Base-by-base conservation (phyloP, 2,888 invertebrate species). In the Zhengitettix transpicula region DNA sequence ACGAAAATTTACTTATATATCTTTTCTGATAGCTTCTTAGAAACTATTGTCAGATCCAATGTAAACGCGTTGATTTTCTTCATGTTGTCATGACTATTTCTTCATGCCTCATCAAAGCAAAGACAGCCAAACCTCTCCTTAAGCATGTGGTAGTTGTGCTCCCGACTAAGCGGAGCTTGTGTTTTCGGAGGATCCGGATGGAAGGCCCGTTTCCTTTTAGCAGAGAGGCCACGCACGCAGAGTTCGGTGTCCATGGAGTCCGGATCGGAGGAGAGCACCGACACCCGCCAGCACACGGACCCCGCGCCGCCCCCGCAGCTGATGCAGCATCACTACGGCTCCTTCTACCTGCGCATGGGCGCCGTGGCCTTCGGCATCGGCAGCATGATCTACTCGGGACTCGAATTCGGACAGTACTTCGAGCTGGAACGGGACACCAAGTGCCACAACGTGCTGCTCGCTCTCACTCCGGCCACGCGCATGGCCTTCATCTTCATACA, bases 401-500 rank as follows among this genome's bases (percentile, higher is more conserved):
- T 97, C 65, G 93, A 93, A 75, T 93, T 96, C 69, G 95, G 94
- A 0, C 90, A 94, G 72, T 94, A 93, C 72, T 95, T 96, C 75
- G 96, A 97, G 74, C 74, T 91, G 66, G 89, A 93, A 71, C 80
- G 86, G 61, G 87, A 93, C 72, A 89, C 90, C 17, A 89, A 90
- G 71, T 96, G 96, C 70, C 90, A 92, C 75, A 92, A 93, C 72
- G 86, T 94, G 52, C 80, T 95, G 68, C 77, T 91, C 61, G 94
- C 93, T 0, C 76, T 95, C 58, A 91, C 94, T 7, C 95, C 96
- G 0, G 88, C 93, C 9, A 88, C 93, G 0, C 81, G 94, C 66
- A 92, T 96, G 87, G 87, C 90, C 59, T 96, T 97, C 77, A 96
- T 94, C 69, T 95, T 97, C 74, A 89, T 94, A 69, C 96, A 97